Evolutionary conservation across 1,140 invertebrate genomes (phyloP), one percentile per base, ranked within the genome.

Genomic region (Conus ventricosus): DNA sequence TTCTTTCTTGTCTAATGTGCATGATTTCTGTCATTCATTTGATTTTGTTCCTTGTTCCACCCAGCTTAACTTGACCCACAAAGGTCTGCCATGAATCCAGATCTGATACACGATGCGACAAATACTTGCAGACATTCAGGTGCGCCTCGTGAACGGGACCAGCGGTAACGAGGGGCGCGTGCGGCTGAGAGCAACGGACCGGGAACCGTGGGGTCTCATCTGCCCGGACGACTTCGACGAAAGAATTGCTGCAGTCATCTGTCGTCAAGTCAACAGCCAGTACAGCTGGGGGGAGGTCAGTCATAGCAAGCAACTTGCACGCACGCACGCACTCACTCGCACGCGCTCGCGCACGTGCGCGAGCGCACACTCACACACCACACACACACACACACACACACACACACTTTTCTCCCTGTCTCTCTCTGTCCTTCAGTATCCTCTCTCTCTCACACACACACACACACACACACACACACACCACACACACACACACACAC

Each of bases 201-300:
- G 23, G 7, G 75, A 76, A 5, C 11, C 75, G 0, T 76, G 75
- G 75, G 75, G 75, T 8, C 11, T 8, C 11, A 27, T 76, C 17
- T 94, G 93, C 91, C 91, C 92, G 63, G 90, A 91, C 78, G 54
- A 55, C 20, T 94, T 92, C 87, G 91, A 92, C 71, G 25, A 17
- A 15, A 87, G 83, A 39, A 91, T 91, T 51, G 93, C 91, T 25
- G 90, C 87, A 17, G 93, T 94, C 5, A 84, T 93, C 23, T 94
- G 93, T 88, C 83, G 87, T 55, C 88, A 91, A 88, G 90, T 94
- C 4, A 15, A 60, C 57, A 91, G 91, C 60, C 89, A 85, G 27
- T 55, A 54, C 25, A 20, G 5, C 51, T 87, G 57, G n/a, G 85
- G 54, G 27, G 23, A 17, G 75, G 75, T 76, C 8, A 76, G 23